Evolutionary conservation across 2,797 vertebrate genomes (phyloP), one percentile per base, ranked within the genome.

Genomic region (Tauraco hartlaubi): DNA sequence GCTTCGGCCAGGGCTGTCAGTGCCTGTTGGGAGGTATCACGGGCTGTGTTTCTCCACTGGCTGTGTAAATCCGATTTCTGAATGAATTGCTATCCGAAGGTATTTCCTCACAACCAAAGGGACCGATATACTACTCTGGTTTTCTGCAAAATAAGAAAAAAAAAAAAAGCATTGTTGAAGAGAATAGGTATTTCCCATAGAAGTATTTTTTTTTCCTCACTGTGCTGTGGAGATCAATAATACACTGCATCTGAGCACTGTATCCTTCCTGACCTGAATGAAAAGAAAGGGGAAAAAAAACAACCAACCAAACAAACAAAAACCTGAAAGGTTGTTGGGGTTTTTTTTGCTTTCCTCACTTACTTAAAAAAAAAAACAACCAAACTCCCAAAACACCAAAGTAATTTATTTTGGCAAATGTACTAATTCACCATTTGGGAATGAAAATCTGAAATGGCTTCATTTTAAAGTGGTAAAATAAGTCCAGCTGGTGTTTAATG

Each of bases 301-400:
- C 39, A 39, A 39, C 8, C 39, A 7, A 18, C 26, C 11, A 7
- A 3, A 21, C 21, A 67, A 55, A 35, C 41, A 69, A 54, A 23
- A 17, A 0, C 14, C 0, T 11, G 5, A 22, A 56, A 49, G 2
- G 3, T 61, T 79, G 7, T 62, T 35, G 35, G 31, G 33, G 1
- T 2, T 1, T 39, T 35, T 3, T 63, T 33, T 74, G 2, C 33
- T 83, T 75, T 74, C 17, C 14, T 63, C 35, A 31, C 12, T 66
- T 33, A 5, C 13, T 12, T 49, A 46, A 85, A 68, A 84, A 79
- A 71, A 72, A 23, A 77, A 81, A 77, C 3, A 68, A 23, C 5
- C 13, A 37, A 88, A 52, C 2, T 26, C 48, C 18, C 29, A 18
- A 52, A 73, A 59, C 56, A 33, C 22, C 19, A 23, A 85, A 66